A percentile compares a stretch with the other conserved stretches of the same genome.
phyloP scores from a whole-genome alignment of 2,113 vertebrate genomes.

The Camelus dromedarius region DNA sequence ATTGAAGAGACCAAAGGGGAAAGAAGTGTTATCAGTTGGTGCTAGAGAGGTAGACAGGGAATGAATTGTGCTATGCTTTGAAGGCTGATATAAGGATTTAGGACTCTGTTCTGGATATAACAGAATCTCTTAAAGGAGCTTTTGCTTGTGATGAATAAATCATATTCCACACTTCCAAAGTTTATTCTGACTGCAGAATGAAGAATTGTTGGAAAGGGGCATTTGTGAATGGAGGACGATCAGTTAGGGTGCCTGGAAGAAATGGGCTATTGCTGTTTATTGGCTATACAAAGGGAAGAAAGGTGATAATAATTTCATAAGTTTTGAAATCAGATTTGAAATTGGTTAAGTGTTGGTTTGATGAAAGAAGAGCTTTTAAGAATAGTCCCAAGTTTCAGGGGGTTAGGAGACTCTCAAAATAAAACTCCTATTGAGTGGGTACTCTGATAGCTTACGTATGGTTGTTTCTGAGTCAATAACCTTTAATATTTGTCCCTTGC shows the following conservation, averaged over 20 bases:
- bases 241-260: not conserved
- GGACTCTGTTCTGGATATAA: not conserved
- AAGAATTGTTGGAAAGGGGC: not conserved
- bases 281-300: not conserved
- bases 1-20: not conserved
- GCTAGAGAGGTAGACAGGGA: not conserved
- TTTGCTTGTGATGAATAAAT: slow-evolving; percentile 1
- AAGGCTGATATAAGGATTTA: not conserved
- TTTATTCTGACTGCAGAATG: not conserved
- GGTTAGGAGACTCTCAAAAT: not conserved
- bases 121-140: not conserved
- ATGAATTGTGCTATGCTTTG: not conserved
- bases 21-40: not conserved
- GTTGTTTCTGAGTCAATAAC: not conserved
- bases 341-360: not conserved
- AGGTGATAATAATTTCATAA: not conserved
- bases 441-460: not conserved
- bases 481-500: not conserved
- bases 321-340: not conserved
- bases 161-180: not conserved
- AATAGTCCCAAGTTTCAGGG: not conserved
- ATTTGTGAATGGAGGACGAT: not conserved
- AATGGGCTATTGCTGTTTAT: not conserved
- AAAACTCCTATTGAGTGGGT: not conserved
- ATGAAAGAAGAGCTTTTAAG: not conserved